These are phyloP conservation scores for Zosterops pallidus DNA, from an alignment of 2,113 vertebrate genomes.

Conservation along the genomic window DNA sequence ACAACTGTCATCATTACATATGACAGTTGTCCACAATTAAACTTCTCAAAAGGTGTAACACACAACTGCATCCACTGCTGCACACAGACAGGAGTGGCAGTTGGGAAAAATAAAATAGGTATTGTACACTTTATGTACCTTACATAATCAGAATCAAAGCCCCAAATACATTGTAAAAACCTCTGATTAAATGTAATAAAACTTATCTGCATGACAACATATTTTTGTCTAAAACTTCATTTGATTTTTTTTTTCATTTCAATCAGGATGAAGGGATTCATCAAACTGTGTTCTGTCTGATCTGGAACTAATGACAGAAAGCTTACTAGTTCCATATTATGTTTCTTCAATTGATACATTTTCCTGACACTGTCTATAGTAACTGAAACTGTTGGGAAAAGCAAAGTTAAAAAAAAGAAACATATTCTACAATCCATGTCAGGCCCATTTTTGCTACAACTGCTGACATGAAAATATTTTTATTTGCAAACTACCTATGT, in stretches of 20 bases:
- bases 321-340: neutral
- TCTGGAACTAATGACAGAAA: neutral
- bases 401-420: neutral
- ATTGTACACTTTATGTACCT: neutral
- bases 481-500: neutral
- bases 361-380: neutral
- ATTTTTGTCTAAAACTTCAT: neutral
- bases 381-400: neutral
- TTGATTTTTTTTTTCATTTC: neutral
- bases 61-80: neutral
- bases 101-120: neutral
- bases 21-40: neutral
- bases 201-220: neutral
- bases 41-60: neutral
- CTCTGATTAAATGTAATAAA: neutral
- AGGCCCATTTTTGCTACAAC: neutral
- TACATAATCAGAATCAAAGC: constrained; percentile 25
- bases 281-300: neutral
- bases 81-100: neutral
- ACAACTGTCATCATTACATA: neutral
- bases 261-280: neutral
- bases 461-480: neutral
- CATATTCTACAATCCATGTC: neutral
- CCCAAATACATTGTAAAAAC: neutral
- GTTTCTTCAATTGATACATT: neutral